Evolutionary conservation across 2,888 invertebrate species (phyloP).

Genomic region (Leptinotarsa juncta): DNA sequence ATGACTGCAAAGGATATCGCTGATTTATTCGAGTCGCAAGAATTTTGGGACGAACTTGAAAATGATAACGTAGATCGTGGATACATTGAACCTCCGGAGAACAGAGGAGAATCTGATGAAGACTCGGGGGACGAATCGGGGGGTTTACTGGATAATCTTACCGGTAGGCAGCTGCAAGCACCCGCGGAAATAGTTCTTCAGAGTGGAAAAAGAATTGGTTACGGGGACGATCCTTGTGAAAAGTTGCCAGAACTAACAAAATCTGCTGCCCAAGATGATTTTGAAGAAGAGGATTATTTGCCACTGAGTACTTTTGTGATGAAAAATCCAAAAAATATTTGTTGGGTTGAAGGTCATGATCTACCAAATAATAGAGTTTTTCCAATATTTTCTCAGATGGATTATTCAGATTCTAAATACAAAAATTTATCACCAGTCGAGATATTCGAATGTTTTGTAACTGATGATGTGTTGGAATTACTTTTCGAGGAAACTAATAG

Average conservation of each 20-base stretch:
- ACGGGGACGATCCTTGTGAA: background rate
- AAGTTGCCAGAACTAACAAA: background rate
- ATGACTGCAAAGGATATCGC: no score
- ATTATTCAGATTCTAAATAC: conserved; percentile 5
- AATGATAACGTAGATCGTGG: conserved; percentile 28
- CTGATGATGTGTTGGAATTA: background rate
- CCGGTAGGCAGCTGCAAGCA: no score
- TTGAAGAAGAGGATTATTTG: background rate
- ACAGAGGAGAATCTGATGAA: no score
- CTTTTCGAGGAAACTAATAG: no score
- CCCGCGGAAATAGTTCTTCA: conserved; percentile 29
- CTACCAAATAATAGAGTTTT: no score
- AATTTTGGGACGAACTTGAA: conserved; percentile 37
- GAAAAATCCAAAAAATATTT: background rate
- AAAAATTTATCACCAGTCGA: conserved; percentile 2
- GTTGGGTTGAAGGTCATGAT: background rate
- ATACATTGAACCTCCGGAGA: conserved; percentile 25
- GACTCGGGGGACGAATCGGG: no score
- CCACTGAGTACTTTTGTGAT: background rate
- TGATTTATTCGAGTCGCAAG: conserved; percentile 29
- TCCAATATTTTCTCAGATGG: background rate
- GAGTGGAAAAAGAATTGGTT: background rate
- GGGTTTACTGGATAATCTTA: no score
- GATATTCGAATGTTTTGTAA: background rate
- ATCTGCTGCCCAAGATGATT: background rate